Conservation (phyloP, 2,888 invertebrate genomes). For the Cephus nigrinus region DNA sequence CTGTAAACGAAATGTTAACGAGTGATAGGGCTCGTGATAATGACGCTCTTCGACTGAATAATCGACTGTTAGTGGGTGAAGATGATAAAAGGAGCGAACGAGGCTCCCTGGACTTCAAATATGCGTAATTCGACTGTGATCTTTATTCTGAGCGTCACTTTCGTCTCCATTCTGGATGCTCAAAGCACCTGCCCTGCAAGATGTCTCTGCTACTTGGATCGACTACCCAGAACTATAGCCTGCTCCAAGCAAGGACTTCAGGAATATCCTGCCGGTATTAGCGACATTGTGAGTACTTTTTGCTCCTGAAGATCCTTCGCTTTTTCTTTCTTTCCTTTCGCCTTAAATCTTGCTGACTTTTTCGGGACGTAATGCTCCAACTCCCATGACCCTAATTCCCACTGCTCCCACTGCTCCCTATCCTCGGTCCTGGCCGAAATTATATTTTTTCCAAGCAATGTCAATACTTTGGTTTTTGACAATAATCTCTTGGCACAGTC, state of each 20-base stretch:
- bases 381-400: neutral
- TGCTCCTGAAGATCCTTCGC: neutral
- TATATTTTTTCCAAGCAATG: neutral
- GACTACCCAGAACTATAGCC: conserved; percentile 41
- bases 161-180: neutral
- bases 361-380: neutral
- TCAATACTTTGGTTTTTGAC: neutral
- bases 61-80: neutral
- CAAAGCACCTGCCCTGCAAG: conserved; percentile 42
- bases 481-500: neutral
- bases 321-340: conserved; percentile 3
- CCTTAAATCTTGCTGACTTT: neutral
- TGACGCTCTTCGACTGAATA: neutral
- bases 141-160: neutral
- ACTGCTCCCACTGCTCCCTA: neutral
- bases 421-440: neutral
- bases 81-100: neutral
- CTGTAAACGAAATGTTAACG: neutral
- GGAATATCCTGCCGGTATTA: conserved; percentile 50
- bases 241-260: conserved; percentile 49
- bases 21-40: neutral
- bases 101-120: neutral
- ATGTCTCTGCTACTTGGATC: conserved; percentile 48
- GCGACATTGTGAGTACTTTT: conserved; percentile 48
- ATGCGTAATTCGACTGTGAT: neutral